Base-by-base conservation (phyloP, 1,140 invertebrate species). In the Ridgeia piscesae region DNA sequence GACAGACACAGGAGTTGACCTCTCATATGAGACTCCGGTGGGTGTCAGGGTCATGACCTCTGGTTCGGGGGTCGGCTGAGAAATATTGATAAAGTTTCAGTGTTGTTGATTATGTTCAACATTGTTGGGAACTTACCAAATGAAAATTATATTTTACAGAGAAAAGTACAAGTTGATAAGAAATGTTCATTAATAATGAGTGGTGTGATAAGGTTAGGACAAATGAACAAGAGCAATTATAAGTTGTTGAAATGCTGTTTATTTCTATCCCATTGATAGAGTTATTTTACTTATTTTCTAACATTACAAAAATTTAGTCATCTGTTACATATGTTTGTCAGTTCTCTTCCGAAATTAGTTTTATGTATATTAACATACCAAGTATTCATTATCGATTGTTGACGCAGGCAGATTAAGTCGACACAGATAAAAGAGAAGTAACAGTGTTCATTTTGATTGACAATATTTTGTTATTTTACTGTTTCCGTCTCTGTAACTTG, bases 1-100 rank as follows among this genome's bases (percentile, higher is more conserved):
- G 99, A 42, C 96, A 99, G n/a, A 95, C 97, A 31, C 97, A 98
- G 95, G 98, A 99, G 95, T 96, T 99, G 91, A 97, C 97, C 93
- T 96, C 97, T 77, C 98, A 99, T 94, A 98, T 98, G 91, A 96
- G 98, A 94, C 96, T 98, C 89, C 97, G 97, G 98, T 98, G 95
- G 95, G 95, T 94, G 42, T 34, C 35, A 77, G 42, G 42, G 42
- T 42, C 42, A 42, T 11, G 11, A 42, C 42, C 42, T 42, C 42
- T 21, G 17, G 2, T 50, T 21, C 48, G 21, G 48, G 48, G 21
- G 8, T 50, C 48, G 8, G 21, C 48, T 11, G 48, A 50, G 21
- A 21, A 11, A 50, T 21, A 77, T 77, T 17, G 6, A 21, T 31
- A 8, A 77, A 42, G 11, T 42, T 77, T 77, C 58, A 31, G 17